phyloP scores from a whole-genome alignment of 2,888 invertebrate genomes.

The Hecatera dysodea region DNA sequence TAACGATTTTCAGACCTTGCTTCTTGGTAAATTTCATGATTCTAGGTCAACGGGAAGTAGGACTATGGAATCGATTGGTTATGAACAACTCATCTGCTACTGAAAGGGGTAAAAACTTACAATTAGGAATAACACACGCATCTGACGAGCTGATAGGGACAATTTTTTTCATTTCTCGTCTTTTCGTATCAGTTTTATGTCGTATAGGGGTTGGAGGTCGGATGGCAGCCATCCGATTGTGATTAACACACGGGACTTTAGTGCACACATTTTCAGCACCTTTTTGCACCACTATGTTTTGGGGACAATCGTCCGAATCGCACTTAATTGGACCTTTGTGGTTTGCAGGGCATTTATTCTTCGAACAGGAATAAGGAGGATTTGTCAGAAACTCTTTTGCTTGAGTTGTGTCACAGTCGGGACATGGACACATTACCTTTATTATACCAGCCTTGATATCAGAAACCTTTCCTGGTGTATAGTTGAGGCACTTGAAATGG shows the following conservation, averaged over 20 bases:
- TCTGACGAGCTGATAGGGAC: background rate
- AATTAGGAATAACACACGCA: background rate
- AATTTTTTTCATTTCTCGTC: background rate
- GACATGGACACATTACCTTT: conserved; percentile 78
- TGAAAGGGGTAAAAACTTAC: background rate
- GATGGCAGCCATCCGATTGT: background rate
- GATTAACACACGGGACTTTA: background rate
- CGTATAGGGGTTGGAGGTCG: background rate
- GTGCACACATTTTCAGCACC: background rate
- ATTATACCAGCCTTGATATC: conserved; percentile 77
- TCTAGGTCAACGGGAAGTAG: too few species aligned
- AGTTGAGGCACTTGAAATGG: conserved; percentile 77
- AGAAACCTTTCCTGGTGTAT: conserved; percentile 75
- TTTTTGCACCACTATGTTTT: background rate
- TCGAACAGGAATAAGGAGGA: conserved; percentile 65
- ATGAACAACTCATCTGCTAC: too few species aligned
- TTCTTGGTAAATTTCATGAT: too few species aligned
- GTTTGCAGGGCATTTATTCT: conserved; percentile 67
- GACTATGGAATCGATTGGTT: too few species aligned
- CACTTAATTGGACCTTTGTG: conserved; percentile 52
- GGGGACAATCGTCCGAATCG: conserved; percentile 16
- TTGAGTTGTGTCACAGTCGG: conserved; percentile 70
- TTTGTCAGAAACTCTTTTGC: conserved; percentile 58
- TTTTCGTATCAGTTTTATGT: background rate
- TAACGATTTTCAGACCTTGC: too few species aligned